These are phyloP conservation scores for Pontoporia blainvillei DNA, from an alignment of 2,113 vertebrate genomes.

Conservation along the genomic window DNA sequence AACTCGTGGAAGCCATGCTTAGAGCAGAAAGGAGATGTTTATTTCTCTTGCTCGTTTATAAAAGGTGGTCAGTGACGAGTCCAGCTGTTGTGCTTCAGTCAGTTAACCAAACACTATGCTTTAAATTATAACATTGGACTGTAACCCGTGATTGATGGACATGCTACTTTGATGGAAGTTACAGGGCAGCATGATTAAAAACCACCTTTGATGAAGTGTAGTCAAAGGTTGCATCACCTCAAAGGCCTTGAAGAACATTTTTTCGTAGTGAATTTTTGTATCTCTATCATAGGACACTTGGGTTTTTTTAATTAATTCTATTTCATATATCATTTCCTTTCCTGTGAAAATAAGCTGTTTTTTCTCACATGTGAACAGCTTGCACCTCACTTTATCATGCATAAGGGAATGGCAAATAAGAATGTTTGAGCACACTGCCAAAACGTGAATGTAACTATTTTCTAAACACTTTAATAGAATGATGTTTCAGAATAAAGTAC, in stretches of 20 bases:
- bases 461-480: conserved; percentile 70
- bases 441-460: conserved; percentile 69
- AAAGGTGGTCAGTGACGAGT: background rate
- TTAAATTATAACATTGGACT: background rate
- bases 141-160: background rate
- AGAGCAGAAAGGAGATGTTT: background rate
- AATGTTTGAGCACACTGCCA: conserved; percentile 41
- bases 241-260: conserved; percentile 42
- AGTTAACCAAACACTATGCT: background rate
- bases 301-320: background rate
- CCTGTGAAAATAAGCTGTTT: conserved; percentile 50
- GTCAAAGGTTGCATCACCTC: background rate
- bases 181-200: background rate
- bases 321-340: conserved; percentile 40
- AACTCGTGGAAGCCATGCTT: background rate
- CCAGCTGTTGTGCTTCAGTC: background rate
- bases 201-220: background rate
- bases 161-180: background rate
- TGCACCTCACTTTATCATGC: conserved; percentile 36
- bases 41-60: background rate
- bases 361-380: conserved; percentile 35
- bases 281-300: conserved; percentile 13
- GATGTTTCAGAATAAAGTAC: conserved; percentile 39
- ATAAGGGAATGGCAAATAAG: conserved; percentile 23
- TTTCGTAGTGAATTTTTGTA: conserved; percentile 61